These are phyloP conservation scores for Clinocottus analis DNA, from an alignment of 2,113 vertebrate genomes.

Conservation along the genomic window DNA sequence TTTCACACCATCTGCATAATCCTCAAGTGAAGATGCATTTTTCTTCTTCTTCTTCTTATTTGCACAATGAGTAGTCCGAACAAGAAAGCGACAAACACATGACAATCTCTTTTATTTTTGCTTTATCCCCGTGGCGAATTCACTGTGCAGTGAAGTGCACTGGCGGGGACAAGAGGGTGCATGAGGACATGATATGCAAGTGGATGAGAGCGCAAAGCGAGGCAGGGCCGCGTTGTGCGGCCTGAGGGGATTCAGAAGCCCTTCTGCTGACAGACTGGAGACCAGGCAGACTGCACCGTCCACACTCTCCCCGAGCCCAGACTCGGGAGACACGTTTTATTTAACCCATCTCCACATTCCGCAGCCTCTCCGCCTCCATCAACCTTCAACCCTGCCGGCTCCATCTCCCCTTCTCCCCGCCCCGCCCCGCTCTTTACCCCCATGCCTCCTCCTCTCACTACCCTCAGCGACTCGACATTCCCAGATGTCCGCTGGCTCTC, in stretches of 20 bases:
- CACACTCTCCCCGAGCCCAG: slow-evolving; percentile 27
- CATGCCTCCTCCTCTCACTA: slow-evolving; percentile 8
- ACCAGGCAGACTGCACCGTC: slow-evolving; percentile 69
- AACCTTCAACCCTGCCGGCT: slow-evolving; percentile 44
- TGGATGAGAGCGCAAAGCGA: slow-evolving; percentile 56
- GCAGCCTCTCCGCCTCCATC: slow-evolving; percentile 16
- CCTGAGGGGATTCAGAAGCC: slow-evolving; percentile 51
- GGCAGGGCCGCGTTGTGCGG: slow-evolving; percentile 35
- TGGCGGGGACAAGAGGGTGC: slow-evolving; percentile 66
- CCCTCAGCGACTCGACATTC: slow-evolving; percentile 53
- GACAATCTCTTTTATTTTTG: slow-evolving; percentile 24
- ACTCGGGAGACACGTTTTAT: slow-evolving; percentile 43
- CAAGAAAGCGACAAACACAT: slow-evolving; percentile 24
- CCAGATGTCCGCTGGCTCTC: slow-evolving; percentile 64
- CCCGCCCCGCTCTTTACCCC: not conserved
- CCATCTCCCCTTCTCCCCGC: not conserved
- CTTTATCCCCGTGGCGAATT: slow-evolving; percentile 37
- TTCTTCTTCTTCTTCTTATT: slow-evolving; percentile 28
- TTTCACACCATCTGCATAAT: slow-evolving; percentile 36
- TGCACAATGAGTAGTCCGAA: not conserved
- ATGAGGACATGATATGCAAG: slow-evolving; percentile 67
- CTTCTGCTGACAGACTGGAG: slow-evolving; percentile 67
- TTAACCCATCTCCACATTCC: slow-evolving; percentile 27
- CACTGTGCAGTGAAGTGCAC: slow-evolving; percentile 54
- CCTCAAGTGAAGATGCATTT: slow-evolving; percentile 10